phyloP scores from a whole-genome alignment of 2,797 vertebrate genomes.

The Adelosebastes latens region DNA sequence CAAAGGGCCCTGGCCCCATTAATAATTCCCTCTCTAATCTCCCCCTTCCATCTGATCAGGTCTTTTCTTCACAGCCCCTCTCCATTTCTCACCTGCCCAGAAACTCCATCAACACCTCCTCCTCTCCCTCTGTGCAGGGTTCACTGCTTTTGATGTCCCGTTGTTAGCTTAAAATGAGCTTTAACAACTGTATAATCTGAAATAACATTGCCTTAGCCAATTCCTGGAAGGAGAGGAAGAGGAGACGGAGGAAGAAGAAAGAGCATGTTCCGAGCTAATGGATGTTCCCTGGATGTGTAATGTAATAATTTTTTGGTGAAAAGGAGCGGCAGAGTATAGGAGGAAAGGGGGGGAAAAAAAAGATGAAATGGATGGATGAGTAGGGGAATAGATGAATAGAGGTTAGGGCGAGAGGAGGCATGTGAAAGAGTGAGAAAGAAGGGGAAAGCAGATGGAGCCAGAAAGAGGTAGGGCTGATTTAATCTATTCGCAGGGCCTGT shows the following conservation, averaged over 20 bases:
- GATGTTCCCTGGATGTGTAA: conserved; percentile 81
- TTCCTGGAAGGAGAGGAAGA: conserved; percentile 61
- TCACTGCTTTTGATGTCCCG: conserved; percentile 79
- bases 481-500: conserved; percentile 76
- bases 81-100: conserved; percentile 81
- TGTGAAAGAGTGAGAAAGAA: conserved; percentile 63
- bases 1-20: conserved; percentile 70
- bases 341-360: conserved; percentile 18
- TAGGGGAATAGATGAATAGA: conserved; percentile 64
- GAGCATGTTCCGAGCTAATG: conserved; percentile 82
- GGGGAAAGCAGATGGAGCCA: conserved; percentile 70
- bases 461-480: conserved; percentile 78
- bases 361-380: conserved; percentile 72
- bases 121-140: conserved; percentile 73
- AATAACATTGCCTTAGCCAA: conserved; percentile 79
- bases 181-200: conserved; percentile 85
- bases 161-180: conserved; percentile 81
- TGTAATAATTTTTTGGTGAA: conserved; percentile 81
- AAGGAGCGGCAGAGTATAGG: conserved; percentile 56
- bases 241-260: conserved; percentile 56
- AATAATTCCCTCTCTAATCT: conserved; percentile 80
- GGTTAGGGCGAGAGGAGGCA: conserved; percentile 54
- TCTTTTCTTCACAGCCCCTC: conserved; percentile 76
- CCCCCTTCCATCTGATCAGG: conserved; percentile 76
- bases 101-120: conserved; percentile 81